phyloP scores from a whole-genome alignment of 2,888 invertebrate species.

The Cremastobaeus sp. region DNA sequence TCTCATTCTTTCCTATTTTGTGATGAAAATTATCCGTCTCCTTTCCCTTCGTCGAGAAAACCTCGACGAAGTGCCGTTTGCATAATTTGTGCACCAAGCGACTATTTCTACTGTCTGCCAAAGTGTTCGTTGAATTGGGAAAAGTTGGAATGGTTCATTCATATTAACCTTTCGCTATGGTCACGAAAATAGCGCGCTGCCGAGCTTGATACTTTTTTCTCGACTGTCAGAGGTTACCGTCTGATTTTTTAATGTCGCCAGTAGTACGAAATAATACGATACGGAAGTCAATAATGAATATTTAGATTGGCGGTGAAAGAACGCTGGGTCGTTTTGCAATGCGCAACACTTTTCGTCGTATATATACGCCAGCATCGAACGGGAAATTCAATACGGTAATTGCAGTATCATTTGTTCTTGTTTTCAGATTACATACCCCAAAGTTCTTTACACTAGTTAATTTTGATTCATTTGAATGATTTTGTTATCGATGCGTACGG shows the following conservation, averaged over 20 bases:
- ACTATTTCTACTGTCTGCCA: slow-evolving; percentile 52
- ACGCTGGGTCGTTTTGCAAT: neutral
- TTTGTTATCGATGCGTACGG: too few species aligned
- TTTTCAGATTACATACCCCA: too few species aligned
- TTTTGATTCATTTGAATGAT: too few species aligned
- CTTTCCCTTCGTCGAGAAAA: slow-evolving; percentile 6
- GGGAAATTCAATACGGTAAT: slow-evolving; percentile 3
- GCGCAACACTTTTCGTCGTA: too few species aligned
- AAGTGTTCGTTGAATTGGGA: slow-evolving; percentile 46
- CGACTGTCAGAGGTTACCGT: neutral
- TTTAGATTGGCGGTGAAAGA: slow-evolving; percentile 2
- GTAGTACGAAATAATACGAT: slow-evolving; percentile 27
- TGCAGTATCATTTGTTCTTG: neutral
- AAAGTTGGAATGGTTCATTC: slow-evolving; percentile 49
- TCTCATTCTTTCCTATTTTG: slow-evolving; percentile 25
- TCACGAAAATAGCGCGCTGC: slow-evolving; percentile 8
- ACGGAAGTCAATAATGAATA: slow-evolving; percentile 25
- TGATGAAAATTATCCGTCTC: slow-evolving; percentile 43
- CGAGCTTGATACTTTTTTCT: slow-evolving; percentile 23
- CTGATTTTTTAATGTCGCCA: slow-evolving; percentile 17
- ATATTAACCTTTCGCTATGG: slow-evolving; percentile 35
- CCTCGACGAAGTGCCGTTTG: slow-evolving; percentile 44
- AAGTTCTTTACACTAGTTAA: too few species aligned
- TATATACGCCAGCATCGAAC: too few species aligned
- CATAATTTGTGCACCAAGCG: slow-evolving; percentile 56